Evolutionary conservation across 2,113 vertebrate species (phyloP), one percentile per base, ranked within the genome.

Genomic region (Anarhynchus alexandrinus): DNA sequence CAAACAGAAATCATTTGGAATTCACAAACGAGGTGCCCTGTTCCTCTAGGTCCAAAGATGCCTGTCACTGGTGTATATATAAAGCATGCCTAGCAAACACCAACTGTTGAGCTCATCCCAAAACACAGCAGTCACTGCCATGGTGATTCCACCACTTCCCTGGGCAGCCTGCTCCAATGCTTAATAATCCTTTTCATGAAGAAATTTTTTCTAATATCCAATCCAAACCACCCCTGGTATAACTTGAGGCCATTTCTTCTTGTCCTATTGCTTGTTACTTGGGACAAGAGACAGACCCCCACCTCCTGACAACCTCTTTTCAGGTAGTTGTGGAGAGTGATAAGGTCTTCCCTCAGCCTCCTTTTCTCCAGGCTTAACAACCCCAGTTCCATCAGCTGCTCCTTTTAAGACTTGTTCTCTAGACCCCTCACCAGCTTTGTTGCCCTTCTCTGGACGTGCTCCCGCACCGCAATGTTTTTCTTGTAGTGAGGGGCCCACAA

Each of bases 371-470:
- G 10, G 1, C 15, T 71, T 7, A 47, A 55, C 12, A 47, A 2
- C 1, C 2, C 10, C 25, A 54, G 17, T 11, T 62, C 38, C 15
- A 34, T 54, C 27, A 70, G 30, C 20, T 0, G 0, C 2, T 81
- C 19, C 23, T 65, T 13, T 17, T n/a, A 5, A 13, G 4, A 22
- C 15, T 36, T 51, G 16, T 12, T 2, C 36, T 52, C 13, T 9
- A 69, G 30, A 27, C 13, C 12, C 5, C 19, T 65, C 42, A 57
- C 16, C 30, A 57, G 34, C 30, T 73, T 45, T 1, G 8, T 25
- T 49, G 23, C 22, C 45, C 34, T 69, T 69, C 32, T 69, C 8
- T n/a, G 22, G 32, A 34, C 45, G 9, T 1, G 3, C 43, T 26
- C 32, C 34, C 18, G 45, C 32, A 12, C 12, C 23, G 18, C 43